Evolutionary conservation across 2,113 vertebrate species (phyloP), one percentile per base, ranked within the genome.

Genomic region (Charina bottae): DNA sequence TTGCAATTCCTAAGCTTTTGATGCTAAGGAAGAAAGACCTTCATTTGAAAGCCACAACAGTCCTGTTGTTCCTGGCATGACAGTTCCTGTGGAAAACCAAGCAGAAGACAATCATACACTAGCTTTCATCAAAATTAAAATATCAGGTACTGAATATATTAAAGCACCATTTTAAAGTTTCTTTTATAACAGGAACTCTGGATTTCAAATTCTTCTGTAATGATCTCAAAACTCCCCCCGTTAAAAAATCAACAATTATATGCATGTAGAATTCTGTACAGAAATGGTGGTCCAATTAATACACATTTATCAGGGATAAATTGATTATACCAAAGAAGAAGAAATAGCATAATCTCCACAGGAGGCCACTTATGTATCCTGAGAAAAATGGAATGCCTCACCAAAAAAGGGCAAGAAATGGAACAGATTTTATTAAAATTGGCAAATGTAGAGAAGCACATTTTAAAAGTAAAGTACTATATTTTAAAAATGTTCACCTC

Each of bases 61-160:
- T 93, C 92, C 94, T 78, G 15, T 89, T 93, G 49, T 90, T 93
- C 90, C n/a, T 95, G 90, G 91, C 84, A 85, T 89, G 89, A 33
- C 89, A 85, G 23, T 42, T 54, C 92, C 37, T 86, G 19, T 0
- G 87, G 94, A 96, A 85, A 89, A 93, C 33, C 92, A 59, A 93
- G n/a, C 33, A 60, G 90, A 92, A 49, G 93, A 96, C 78, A 95
- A 91, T 62, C 58, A 93, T 86, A 78, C 93, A 78, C 78, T 90
- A 84, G 17, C 97, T 83, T 95, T 28, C 56, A 59, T 96, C 10
- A 13, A 92, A 94, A 93, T 98, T 94, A 94, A 94, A 89, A 96
- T 97, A 91, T 97, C 98, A 96, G 98, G 98, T 98, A 96, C 90
- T 37, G 0, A 26, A 0, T 1, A 91, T 90, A 93, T 89, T 92